Evolutionary conservation across 1,140 invertebrate species (phyloP).

Genomic region (Drepana arcuata): DNA sequence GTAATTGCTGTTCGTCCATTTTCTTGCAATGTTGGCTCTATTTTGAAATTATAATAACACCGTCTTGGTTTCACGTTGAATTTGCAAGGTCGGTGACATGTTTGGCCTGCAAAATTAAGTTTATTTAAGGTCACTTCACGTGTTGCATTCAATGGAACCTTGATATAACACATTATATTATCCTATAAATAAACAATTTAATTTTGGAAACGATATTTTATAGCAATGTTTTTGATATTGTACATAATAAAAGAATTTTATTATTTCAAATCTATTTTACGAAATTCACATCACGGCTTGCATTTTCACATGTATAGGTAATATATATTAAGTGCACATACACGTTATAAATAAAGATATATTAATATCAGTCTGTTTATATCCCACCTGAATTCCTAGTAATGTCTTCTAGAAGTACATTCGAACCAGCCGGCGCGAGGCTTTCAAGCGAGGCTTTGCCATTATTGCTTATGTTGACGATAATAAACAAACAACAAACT

Average conservation of each 20-base stretch:
- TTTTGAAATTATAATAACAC: slow-evolving; percentile 53
- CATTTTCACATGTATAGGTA: too few species aligned
- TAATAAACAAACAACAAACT: slow-evolving; percentile 40
- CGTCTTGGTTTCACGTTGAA: slow-evolving; percentile 61
- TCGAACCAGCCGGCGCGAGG: slow-evolving; percentile 29
- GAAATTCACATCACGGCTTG: too few species aligned
- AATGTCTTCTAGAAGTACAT: slow-evolving; percentile 38
- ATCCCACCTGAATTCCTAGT: slow-evolving; percentile 45
- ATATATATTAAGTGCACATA: too few species aligned
- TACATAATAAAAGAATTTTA: too few species aligned
- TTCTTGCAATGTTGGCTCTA: slow-evolving; percentile 34
- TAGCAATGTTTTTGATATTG: too few species aligned
- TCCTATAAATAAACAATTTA: background rate
- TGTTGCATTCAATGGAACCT: too few species aligned
- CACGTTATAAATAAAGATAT: too few species aligned
- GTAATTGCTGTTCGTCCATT: slow-evolving; percentile 63
- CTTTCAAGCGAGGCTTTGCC: slow-evolving; percentile 54
- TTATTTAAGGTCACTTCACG: background rate
- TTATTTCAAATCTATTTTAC: too few species aligned
- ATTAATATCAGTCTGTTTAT: too few species aligned
- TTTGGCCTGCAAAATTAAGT: slow-evolving; percentile 44
- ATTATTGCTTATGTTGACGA: slow-evolving; percentile 47
- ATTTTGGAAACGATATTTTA: too few species aligned
- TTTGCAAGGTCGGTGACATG: slow-evolving; percentile 64
- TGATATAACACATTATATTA: too few species aligned